phyloP scores from a whole-genome alignment of 2,797 vertebrate species.

The Tarsius wallacei region DNA sequence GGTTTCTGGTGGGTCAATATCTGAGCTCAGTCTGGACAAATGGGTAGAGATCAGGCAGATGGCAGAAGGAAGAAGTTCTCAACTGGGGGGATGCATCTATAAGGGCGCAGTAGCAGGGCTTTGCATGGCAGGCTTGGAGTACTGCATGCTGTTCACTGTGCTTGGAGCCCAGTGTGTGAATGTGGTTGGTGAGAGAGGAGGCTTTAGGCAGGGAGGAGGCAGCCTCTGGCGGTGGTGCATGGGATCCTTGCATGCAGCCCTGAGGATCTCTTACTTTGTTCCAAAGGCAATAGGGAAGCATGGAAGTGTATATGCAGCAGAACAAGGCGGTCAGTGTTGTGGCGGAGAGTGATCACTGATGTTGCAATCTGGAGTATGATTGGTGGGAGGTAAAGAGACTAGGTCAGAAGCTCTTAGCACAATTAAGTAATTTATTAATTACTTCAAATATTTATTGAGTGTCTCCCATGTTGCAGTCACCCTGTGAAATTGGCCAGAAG shows the following conservation, averaged over 20 bases:
- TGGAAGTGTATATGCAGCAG: too few species aligned
- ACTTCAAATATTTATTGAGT: slow-evolving; percentile 9
- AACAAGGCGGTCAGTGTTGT: neutral
- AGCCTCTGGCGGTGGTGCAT: neutral
- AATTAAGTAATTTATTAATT: neutral
- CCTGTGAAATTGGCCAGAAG: neutral
- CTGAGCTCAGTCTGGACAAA: neutral
- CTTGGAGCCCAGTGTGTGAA: neutral
- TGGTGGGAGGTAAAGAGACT: neutral
- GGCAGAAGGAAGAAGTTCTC: neutral
- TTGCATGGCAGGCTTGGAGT: too few species aligned
- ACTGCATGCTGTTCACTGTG: rapidly evolving
- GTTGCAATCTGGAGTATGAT: neutral
- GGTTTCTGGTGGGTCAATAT: neutral
- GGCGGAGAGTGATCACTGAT: neutral
- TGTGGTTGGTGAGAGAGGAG: neutral
- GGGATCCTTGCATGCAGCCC: neutral
- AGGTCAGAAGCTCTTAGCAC: neutral
- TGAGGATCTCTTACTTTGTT: neutral
- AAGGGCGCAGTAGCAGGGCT: neutral
- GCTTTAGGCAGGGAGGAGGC: neutral
- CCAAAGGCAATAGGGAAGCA: neutral
- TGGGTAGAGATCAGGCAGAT: neutral
- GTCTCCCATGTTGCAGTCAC: neutral
- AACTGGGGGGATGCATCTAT: too few species aligned